A percentile compares a stretch with the other conserved stretches of the same genome.
Evolutionary conservation across 2,888 invertebrate species (phyloP).

Genomic region (Drosophila putrida): DNA sequence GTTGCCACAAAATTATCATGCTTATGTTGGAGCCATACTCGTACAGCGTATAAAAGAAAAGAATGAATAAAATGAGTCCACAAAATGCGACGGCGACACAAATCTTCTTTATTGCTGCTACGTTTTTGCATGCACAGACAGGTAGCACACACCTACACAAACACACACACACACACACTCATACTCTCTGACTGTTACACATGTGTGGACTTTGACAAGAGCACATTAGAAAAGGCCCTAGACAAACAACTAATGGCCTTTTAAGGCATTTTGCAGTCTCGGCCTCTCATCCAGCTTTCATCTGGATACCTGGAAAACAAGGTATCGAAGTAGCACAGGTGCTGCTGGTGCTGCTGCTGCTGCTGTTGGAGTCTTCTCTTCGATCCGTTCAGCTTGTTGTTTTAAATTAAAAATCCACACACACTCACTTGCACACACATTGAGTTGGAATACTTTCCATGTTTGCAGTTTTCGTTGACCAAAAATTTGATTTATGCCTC

Average conservation of each 20-base stretch:
- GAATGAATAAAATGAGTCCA: slow-evolving; percentile 59
- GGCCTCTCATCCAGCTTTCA: slow-evolving; percentile 15
- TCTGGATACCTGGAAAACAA: neutral
- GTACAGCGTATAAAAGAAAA: slow-evolving; percentile 9
- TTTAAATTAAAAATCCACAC: slow-evolving; percentile 77
- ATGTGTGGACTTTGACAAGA: slow-evolving; percentile 71
- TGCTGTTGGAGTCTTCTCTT: slow-evolving; percentile 24
- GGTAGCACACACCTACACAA: slow-evolving; percentile 32
- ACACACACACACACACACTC: slow-evolving; percentile 5
- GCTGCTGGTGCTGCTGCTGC: neutral
- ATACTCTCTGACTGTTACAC: slow-evolving; percentile 24
- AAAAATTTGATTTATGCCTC: slow-evolving; percentile 60
- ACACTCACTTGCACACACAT: slow-evolving; percentile 31
- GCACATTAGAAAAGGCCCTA: slow-evolving; percentile 72
- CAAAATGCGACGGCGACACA: slow-evolving; percentile 77
- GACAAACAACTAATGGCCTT: slow-evolving; percentile 80
- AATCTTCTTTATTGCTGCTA: slow-evolving; percentile 79
- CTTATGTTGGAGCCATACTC: too few relatives aligned
- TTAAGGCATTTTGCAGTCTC: slow-evolving; percentile 71
- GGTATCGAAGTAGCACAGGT: slow-evolving; percentile 18
- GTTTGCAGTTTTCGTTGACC: slow-evolving; percentile 61
- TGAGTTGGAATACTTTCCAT: slow-evolving; percentile 50
- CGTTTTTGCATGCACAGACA: slow-evolving; percentile 73
- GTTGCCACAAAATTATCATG: neutral
- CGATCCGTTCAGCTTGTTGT: slow-evolving; percentile 65